A percentile compares a stretch with the other conserved stretches of the same genome.
phyloP scores from a whole-genome alignment of 2,888 invertebrate genomes.

The Leptinotarsa haldemani region DNA sequence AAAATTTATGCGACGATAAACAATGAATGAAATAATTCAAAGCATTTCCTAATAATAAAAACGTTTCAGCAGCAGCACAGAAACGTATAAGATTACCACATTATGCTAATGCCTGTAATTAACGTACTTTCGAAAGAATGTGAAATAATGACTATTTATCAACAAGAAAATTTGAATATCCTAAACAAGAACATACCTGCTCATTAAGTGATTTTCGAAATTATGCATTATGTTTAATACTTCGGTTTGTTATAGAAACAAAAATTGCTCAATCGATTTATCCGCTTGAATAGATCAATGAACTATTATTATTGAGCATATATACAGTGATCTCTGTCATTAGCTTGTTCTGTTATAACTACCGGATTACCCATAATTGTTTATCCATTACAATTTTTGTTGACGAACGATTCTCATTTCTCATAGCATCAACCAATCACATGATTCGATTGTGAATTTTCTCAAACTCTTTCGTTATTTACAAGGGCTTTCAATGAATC shows the following conservation, averaged over 20 bases:
- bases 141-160: constrained; percentile 27
- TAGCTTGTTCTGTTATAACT: background rate
- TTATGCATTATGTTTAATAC: background rate
- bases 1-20: constrained; percentile 14
- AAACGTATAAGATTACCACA: constrained; percentile 25
- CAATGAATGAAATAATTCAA: constrained; percentile 23
- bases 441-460: background rate
- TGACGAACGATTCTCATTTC: background rate
- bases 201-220: constrained; percentile 15
- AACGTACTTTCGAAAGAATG: constrained; percentile 33
- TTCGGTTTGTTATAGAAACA: constrained; percentile 16
- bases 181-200: constrained; percentile 18
- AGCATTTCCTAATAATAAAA: constrained; percentile 33
- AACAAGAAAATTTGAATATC: constrained; percentile 12
- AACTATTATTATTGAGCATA: constrained; percentile 6
- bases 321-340: background rate
- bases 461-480: too few species aligned
- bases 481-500: too few species aligned
- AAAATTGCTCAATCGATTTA: constrained; percentile 17
- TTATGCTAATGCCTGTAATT: constrained; percentile 36
- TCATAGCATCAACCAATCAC: background rate
- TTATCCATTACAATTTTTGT: background rate
- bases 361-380: constrained; percentile 1
- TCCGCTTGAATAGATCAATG: constrained; percentile 8
- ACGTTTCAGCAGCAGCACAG: constrained; percentile 17